Evolutionary conservation across 2,888 invertebrate species (phyloP).

Genomic region (Amphipoea lucens): DNA sequence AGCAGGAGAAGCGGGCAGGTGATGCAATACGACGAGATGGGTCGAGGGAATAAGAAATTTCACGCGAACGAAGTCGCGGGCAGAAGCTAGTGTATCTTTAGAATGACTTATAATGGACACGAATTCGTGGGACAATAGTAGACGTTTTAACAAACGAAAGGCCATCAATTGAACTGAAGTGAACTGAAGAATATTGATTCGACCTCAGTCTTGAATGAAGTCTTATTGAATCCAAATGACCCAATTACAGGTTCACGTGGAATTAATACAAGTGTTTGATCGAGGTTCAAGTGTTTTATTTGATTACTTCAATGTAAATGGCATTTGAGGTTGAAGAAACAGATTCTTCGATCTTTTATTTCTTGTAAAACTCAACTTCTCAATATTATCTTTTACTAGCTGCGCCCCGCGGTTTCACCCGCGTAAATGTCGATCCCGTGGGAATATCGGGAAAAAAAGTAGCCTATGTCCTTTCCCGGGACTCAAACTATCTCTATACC

Average conservation of each 20-base stretch:
- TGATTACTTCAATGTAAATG: not conserved
- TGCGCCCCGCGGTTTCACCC: no score
- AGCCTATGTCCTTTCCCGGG: no score
- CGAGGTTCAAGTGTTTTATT: conserved; percentile 10
- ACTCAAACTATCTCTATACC: no score
- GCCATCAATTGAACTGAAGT: conserved; percentile 46
- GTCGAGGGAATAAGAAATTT: no score
- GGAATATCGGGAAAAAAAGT: no score
- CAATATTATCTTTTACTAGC: no score
- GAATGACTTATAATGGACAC: not conserved
- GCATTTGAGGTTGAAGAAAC: not conserved
- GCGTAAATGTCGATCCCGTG: no score
- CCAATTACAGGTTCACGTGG: conserved; percentile 37
- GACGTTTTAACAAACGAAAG: conserved; percentile 19
- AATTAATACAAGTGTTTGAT: conserved; percentile 26
- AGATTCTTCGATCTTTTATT: not conserved
- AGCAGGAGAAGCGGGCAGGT: no score
- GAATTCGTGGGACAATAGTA: not conserved
- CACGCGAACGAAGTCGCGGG: no score
- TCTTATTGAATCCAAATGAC: conserved; percentile 46
- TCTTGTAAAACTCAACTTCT: no score
- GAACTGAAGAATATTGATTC: conserved; percentile 53
- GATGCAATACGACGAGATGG: no score
- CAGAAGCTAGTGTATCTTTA: not conserved
- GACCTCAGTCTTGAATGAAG: conserved; percentile 38